These are phyloP conservation scores for Brachyistius frenatus DNA, from an alignment of 2,113 vertebrate genomes.

Conservation along the genomic window DNA sequence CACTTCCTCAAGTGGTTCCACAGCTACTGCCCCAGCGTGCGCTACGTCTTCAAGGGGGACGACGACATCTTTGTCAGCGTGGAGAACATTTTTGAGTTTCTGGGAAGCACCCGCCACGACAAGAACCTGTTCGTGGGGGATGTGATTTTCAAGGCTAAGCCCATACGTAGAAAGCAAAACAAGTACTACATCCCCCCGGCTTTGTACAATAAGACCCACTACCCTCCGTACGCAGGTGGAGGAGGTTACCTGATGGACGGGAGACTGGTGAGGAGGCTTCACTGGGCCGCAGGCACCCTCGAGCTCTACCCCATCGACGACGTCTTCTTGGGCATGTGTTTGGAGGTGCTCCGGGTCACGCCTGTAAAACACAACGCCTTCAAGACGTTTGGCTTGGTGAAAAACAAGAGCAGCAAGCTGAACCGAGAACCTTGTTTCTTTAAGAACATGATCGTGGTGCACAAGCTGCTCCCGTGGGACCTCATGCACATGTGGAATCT, in stretches of 20 bases:
- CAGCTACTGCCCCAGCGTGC: constrained; percentile 88
- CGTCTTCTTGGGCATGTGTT: constrained; percentile 97
- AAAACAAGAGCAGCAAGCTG: constrained; percentile 92
- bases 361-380: constrained; percentile 92
- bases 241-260: constrained; percentile 95
- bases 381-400: constrained; percentile 96
- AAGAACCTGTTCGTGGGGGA: constrained; percentile 92
- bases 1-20: constrained; percentile 97
- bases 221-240: constrained; percentile 95
- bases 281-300: constrained; percentile 85
- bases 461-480: constrained; percentile 93
- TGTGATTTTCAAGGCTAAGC: constrained; percentile 89
- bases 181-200: constrained; percentile 93
- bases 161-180: constrained; percentile 93
- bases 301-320: constrained; percentile 97
- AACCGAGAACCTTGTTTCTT: constrained; percentile 97
- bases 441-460: constrained; percentile 94
- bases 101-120: constrained; percentile 79
- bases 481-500: constrained; percentile 93
- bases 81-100: constrained; percentile 91
- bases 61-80: constrained; percentile 94
- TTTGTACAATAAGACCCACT: constrained; percentile 89
- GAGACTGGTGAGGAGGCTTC: constrained; percentile 86
- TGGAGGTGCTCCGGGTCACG: constrained; percentile 89
- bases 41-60: constrained; percentile 93